Base-by-base conservation (phyloP, 2,797 vertebrate species). In the Hypotaenidia philippensis region DNA sequence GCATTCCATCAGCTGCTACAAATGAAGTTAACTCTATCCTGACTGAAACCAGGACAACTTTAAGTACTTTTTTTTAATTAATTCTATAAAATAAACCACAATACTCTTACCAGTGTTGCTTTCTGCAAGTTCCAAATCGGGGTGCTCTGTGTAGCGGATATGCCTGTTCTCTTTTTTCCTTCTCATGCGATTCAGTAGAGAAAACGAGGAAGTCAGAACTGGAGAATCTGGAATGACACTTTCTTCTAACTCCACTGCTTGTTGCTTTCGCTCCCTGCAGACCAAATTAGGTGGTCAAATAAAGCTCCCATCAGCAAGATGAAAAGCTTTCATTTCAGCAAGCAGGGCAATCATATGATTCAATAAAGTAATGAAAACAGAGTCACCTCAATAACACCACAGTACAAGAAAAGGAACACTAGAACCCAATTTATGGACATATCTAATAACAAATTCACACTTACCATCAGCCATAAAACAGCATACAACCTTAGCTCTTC, bases 141-240 rank as follows among this genome's bases (percentile, higher is more conserved):
- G 56, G 5, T 96, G 92, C 13, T 99, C 99, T 66, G 96, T 86
- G 18, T 99, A 99, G 66, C 98, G 98, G 53, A 99, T 85, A 77
- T 98, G 98, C 36, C 96, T 94, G 0, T 95, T 91, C 22, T 98
- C 98, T 95, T 97, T 99, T 59, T 94, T 98, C 47, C 98, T 99
- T 96, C 97, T 99, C 97, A 99, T 98, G 49, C 98, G 98, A 95
- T 98, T 99, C 47, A 97, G 56, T 26, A 97, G 76, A 17, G 99
- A 98, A 97, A 98, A 97, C 2, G 98, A 98, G 92, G 98, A 98
- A 5, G 97, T 80, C 83, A 97, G 91, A 94, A 98, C 74, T 0
- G 99, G 99, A 8, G 99, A 99, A 98, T 98, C 99, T 64, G 99
- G 99, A 96, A 99, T 99, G 96, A 99, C 17, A 21, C 98, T 98